Base-by-base conservation (phyloP, 1,140 invertebrate genomes). In the Drosophila mauritiana region DNA sequence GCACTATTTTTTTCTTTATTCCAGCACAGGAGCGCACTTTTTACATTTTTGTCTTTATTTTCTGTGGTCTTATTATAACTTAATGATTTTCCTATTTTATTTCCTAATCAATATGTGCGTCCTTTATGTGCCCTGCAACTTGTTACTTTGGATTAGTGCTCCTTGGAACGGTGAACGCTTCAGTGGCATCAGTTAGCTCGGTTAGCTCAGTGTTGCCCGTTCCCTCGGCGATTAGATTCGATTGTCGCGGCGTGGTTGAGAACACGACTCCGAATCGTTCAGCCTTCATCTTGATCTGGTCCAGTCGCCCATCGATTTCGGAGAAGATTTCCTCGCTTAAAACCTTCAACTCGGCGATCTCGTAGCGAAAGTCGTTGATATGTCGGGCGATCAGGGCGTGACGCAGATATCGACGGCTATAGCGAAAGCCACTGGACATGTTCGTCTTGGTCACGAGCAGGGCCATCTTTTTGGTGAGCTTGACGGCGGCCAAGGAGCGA, bases 401-500 rank as follows among this genome's bases (percentile, higher is more conserved):
- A 0, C 42, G 37, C 0, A 83, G 40, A 4, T 43, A 75, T 0
- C 45, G 48, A 1, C 15, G 13, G 2, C 27, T 42, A 2, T 54
- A 65, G 1, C 34, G 48, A 10, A 40, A 17, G 0, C 52, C 54
- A 12, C 55, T 58, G 12, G 20, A 22, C 0, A 37, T 40, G 12
- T 75, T 48, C 1, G 59, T 62, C 3, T 27, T 48, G 7, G 68
- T 65, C 5, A 84, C 56, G 8, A 12, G 17, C 0, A 25, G 15
- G 11, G 61, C 61, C 46, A 72, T 67, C 8, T 25, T 6, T 11
- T 79, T 83, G 37, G 53, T 56, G 0, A 84, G 22, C 27, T 80
- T 83, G 0, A 3, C 43, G 1, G 46, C 22, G 4, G 31, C 4
- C 3, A 83, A n/a, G 0, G n/a, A 8, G 3, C n/a, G 12, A 12